A percentile compares a stretch with the other conserved stretches of the same genome.
These are phyloP conservation scores for Riparia riparia DNA, from an alignment of 2,113 vertebrate species.

Conservation along the genomic window DNA sequence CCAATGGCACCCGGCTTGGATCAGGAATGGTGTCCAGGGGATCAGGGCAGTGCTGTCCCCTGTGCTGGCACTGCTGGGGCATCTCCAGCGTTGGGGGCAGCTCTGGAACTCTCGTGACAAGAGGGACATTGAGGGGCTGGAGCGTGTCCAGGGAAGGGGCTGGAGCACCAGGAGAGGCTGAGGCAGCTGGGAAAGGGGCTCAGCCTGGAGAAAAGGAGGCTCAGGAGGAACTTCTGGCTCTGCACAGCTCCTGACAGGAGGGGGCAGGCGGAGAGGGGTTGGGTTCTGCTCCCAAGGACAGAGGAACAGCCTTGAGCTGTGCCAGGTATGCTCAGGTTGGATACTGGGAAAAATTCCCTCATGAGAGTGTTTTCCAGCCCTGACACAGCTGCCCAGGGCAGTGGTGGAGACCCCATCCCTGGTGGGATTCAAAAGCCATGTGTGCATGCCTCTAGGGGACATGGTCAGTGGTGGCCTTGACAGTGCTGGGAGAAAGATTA, in stretches of 20 bases:
- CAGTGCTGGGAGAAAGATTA: rapidly evolving
- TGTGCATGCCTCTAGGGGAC: background rate
- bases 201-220: background rate
- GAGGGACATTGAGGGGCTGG: background rate
- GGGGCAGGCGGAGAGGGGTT: rapidly evolving
- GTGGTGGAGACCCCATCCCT: background rate
- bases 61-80: background rate
- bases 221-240: background rate
- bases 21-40: background rate
- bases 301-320: background rate
- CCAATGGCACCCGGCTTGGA: rapidly evolving
- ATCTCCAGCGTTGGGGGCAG: background rate
- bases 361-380: background rate
- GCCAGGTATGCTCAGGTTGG: rapidly evolving
- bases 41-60: background rate
- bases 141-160: rapidly evolving
- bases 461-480: background rate
- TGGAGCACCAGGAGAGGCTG: rapidly evolving
- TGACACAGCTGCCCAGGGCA: background rate
- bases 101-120: background rate
- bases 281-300: background rate
- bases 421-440: background rate
- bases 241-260: background rate
- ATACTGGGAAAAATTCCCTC: background rate
- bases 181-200: background rate